These are phyloP conservation scores for Alosa alosa DNA, from an alignment of 2,113 vertebrate genomes.

Conservation along the genomic window DNA sequence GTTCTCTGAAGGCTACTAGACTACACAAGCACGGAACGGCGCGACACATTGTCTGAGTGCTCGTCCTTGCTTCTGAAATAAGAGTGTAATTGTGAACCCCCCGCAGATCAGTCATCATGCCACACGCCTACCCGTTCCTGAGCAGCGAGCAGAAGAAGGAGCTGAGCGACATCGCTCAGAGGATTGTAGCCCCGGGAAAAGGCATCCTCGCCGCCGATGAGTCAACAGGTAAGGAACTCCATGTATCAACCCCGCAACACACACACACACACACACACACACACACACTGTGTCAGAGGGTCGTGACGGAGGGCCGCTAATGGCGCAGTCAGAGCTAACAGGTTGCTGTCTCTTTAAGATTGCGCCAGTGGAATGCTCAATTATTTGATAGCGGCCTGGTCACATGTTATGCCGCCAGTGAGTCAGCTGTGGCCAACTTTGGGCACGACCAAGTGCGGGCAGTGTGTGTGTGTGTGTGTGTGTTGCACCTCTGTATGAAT, in stretches of 20 bases:
- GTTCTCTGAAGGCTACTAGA: not conserved
- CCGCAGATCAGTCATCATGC: conserved; percentile 56
- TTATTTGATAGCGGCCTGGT: not conserved
- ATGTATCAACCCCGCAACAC: not conserved
- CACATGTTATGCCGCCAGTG: not conserved
- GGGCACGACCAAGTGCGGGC: too few species aligned
- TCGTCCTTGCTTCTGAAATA: not conserved
- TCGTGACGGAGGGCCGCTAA: not conserved
- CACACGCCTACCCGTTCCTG: conserved; percentile 82
- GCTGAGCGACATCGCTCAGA: conserved; percentile 83
- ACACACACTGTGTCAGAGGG: not conserved
- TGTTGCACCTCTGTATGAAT: not conserved
- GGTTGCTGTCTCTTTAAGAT: conserved; percentile 7
- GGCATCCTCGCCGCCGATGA: conserved; percentile 93
- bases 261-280: not conserved
- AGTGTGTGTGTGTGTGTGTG: not conserved
- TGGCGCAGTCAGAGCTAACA: not conserved
- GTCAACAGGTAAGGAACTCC: conserved; percentile 78
- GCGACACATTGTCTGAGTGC: not conserved
- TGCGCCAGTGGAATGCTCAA: not conserved
- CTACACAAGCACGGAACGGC: not conserved
- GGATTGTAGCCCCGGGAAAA: conserved; percentile 83
- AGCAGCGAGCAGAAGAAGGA: conserved; percentile 93
- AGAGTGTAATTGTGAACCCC: not conserved
- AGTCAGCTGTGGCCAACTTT: not conserved